These are phyloP conservation scores for Forbesichthys agassizii DNA, from an alignment of 2,113 vertebrate species.

Conservation along the genomic window DNA sequence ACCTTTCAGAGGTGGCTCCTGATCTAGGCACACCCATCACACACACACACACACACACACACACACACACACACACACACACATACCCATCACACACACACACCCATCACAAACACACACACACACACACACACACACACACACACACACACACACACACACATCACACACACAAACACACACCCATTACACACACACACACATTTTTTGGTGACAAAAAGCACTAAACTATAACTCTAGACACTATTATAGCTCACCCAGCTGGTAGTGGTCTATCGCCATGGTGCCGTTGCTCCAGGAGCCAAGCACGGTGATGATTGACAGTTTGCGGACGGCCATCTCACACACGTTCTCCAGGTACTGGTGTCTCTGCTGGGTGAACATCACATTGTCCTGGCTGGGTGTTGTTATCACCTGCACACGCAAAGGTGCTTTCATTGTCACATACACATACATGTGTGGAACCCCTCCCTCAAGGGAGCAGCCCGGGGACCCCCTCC, in stretches of 20 bases:
- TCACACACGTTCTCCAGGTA: constrained; percentile 90
- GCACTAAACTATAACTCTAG: no score
- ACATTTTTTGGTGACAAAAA: no score
- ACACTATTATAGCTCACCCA: constrained; percentile 70
- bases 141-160: not conserved
- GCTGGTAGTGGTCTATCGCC: constrained; percentile 91
- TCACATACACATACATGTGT: no score
- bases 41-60: not conserved
- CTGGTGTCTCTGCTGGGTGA: constrained; percentile 85
- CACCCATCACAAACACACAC: no score
- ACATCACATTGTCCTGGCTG: constrained; percentile 82
- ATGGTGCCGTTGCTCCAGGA: constrained; percentile 84
- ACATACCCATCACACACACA: not conserved
- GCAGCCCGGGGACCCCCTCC: not conserved
- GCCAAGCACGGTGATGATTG: constrained; percentile 86
- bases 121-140: not conserved
- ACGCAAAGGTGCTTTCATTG: not conserved
- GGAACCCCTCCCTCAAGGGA: no score
- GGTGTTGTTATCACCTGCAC: constrained; percentile 85
- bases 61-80: not conserved
- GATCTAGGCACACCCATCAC: constrained; percentile 72
- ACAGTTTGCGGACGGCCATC: constrained; percentile 87
- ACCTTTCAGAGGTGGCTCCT: constrained; percentile 86
- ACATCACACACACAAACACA: no score
- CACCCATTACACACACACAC: no score